Conservation (phyloP, 2,113 vertebrate genomes). For the Pycnonotus jocosus region DNA sequence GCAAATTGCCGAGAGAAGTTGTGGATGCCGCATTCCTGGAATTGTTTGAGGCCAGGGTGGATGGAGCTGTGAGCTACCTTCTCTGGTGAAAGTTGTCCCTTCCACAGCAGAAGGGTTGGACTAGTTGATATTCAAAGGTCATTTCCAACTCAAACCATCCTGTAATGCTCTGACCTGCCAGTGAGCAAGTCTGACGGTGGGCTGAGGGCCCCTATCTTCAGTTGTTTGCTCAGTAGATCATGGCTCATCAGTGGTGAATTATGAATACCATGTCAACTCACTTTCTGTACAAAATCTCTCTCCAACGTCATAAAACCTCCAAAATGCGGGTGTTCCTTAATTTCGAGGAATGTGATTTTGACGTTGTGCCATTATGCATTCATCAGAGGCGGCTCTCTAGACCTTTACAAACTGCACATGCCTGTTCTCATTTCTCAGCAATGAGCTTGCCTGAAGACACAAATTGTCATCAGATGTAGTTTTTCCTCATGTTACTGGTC, state of each 20-base stretch:
- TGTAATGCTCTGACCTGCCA: neutral
- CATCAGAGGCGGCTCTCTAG: neutral
- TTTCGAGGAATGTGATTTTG: neutral
- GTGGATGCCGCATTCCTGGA: neutral
- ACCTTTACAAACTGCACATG: neutral
- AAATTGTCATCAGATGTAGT: neutral
- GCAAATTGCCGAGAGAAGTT: neutral
- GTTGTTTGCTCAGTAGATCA: neutral
- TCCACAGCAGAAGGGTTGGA: neutral
- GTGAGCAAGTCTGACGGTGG: rapidly evolving
- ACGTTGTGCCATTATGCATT: neutral
- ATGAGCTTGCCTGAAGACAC: neutral
- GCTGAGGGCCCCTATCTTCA: neutral
- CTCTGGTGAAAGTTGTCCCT: neutral
- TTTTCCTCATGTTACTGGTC: neutral
- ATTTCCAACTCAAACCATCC: neutral
- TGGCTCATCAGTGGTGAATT: neutral
- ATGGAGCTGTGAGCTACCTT: neutral
- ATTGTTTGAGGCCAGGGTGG: neutral
- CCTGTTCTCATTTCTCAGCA: neutral
- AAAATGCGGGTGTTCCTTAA: neutral
- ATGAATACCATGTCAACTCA: neutral
- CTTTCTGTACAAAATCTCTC: neutral
- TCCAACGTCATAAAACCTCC: neutral
- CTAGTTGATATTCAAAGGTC: neutral